These are phyloP conservation scores for Unio pictorum DNA, from an alignment of 2,888 invertebrate genomes.

Conservation along the genomic window DNA sequence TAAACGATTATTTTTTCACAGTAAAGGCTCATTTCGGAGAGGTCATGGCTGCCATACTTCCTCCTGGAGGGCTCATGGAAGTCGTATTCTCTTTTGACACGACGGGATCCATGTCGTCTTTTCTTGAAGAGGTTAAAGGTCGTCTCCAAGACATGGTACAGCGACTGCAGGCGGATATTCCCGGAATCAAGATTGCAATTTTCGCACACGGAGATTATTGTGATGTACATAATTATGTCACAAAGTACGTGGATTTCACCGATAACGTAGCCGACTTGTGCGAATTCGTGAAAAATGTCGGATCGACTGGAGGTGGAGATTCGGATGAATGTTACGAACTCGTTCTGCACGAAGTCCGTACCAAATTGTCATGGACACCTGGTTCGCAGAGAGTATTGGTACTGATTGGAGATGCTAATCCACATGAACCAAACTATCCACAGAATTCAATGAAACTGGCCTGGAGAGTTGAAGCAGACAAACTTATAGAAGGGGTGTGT, in stretches of 20 bases:
- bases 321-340: constrained; percentile 67
- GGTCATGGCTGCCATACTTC: too few species aligned
- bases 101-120: constrained; percentile 57
- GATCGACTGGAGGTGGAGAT: constrained; percentile 62
- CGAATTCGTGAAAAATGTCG: constrained; percentile 49
- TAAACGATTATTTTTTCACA: too few species aligned
- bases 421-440: constrained; percentile 55
- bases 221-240: constrained; percentile 38
- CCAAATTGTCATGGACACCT: constrained; percentile 61
- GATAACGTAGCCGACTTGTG: constrained; percentile 33
- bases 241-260: constrained; percentile 39
- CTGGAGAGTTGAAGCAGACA: constrained; percentile 57
- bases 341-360: constrained; percentile 60
- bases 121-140: constrained; percentile 48
- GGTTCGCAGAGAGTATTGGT: constrained; percentile 62
- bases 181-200: constrained; percentile 61
- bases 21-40: too few species aligned
- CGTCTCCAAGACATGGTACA: constrained; percentile 60
- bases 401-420: constrained; percentile 66
- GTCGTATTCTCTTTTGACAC: constrained; percentile 64
- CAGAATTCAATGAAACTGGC: constrained; percentile 52
- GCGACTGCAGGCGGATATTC: constrained; percentile 64
- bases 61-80: constrained; percentile 46
- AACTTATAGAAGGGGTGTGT: constrained; percentile 39
- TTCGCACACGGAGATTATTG: constrained; percentile 69